Evolutionary conservation across 2,797 vertebrate genomes (phyloP).

Genomic region (Rhinogobio ventralis): DNA sequence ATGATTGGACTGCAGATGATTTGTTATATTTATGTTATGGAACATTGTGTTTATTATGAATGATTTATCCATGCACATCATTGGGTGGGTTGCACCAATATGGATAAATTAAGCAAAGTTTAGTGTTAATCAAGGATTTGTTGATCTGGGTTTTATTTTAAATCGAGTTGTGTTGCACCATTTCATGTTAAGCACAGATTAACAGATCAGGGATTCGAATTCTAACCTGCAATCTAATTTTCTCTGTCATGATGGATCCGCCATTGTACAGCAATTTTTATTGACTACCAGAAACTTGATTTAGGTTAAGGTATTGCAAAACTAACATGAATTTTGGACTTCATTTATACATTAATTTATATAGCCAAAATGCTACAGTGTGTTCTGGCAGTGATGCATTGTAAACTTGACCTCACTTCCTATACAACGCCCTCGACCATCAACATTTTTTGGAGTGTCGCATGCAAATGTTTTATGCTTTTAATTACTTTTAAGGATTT

Average conservation of each 20-base stretch:
- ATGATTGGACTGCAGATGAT: neutral
- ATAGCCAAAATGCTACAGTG: neutral
- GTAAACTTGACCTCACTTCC: neutral
- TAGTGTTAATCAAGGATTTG: no score
- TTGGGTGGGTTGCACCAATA: no score
- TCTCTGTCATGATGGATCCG: no score
- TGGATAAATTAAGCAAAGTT: no score
- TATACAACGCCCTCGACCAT: neutral
- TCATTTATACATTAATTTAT: neutral
- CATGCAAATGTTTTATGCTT: neutral
- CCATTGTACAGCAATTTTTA: no score
- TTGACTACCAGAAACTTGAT: neutral
- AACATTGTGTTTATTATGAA: neutral
- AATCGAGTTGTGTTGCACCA: no score
- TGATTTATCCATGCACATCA: neutral
- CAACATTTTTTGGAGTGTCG: neutral
- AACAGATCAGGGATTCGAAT: no score
- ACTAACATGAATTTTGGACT: neutral
- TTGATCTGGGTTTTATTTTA: no score
- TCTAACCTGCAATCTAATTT: no score
- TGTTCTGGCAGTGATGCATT: neutral
- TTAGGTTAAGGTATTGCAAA: neutral
- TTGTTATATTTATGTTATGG: neutral
- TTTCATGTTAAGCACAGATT: no score
- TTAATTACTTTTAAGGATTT: neutral